Evolutionary conservation across 2,888 invertebrate species (phyloP).

Genomic region (Emmelina monodactyla): DNA sequence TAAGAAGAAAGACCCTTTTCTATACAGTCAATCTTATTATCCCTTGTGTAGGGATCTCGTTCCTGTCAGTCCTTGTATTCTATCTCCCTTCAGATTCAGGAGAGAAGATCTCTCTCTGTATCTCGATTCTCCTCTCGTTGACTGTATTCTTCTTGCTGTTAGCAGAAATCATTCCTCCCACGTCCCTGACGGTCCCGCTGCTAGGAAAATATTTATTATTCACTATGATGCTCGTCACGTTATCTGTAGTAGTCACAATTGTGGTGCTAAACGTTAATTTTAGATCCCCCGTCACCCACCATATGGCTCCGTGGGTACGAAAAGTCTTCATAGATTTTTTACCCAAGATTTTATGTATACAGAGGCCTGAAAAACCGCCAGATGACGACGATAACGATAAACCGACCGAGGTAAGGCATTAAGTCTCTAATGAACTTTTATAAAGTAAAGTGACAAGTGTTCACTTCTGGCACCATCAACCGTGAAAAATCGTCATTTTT

Average conservation of each 20-base stretch:
- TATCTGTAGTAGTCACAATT: constrained; percentile 93
- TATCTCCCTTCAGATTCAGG: constrained; percentile 98
- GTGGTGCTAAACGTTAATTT: constrained; percentile 94
- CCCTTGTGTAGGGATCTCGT: constrained; percentile 96
- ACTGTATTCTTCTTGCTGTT: constrained; percentile 94
- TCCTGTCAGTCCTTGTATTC: constrained; percentile 95
- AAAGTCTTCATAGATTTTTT: constrained; percentile 85
- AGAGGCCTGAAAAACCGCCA: constrained; percentile 84
- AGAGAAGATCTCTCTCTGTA: constrained; percentile 96
- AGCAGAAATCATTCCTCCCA: constrained; percentile 94
- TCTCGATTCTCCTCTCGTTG: constrained; percentile 89
- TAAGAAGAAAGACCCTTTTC: constrained; percentile 94
- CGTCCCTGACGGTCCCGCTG: constrained; percentile 89
- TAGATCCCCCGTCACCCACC: constrained; percentile 90
- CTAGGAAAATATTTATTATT: constrained; percentile 92
- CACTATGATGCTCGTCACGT: constrained; percentile 93
- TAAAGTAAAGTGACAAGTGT: too few relatives aligned
- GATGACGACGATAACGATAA: constrained; percentile 67
- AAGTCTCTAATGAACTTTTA: too few relatives aligned
- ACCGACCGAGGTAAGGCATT: constrained; percentile 51
- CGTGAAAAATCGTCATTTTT: too few relatives aligned
- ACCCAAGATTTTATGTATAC: constrained; percentile 86
- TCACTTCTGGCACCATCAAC: too few relatives aligned
- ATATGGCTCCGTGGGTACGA: constrained; percentile 91
- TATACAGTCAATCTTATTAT: constrained; percentile 98